Base-by-base conservation (phyloP, 2,797 vertebrate genomes). In the Botia kubotai region DNA sequence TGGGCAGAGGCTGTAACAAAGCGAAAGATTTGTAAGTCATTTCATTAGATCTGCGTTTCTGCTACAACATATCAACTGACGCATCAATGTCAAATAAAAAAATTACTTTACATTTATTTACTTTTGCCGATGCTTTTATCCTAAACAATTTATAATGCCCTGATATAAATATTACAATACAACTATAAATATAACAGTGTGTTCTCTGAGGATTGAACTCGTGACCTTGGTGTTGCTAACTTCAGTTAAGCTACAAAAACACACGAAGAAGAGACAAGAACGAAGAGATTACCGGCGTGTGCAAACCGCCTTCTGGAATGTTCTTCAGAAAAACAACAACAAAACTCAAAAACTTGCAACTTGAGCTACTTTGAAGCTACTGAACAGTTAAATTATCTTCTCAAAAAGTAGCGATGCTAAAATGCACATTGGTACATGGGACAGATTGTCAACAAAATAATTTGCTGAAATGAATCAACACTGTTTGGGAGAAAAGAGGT, bases 1-100 rank as follows among this genome's bases (percentile, higher is more conserved):
- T 95, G 81, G 94, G 94, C 88, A 95, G 91, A 87, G 94, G 94
- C 94, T 95, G 87, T 17, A 90, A 90, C 19, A 85, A 83, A 88
- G 36, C 89, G 1, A 79, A 6, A 88, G 87, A 39, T 73, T 74
- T n/a, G 84, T 92, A 72, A 89, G 80, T 23, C 50, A 21, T 48
- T 55, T 71, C 19, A 55, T 33, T 48, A 69, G 4, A 43, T 53
- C n/a, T 65, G 6, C 10, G 23, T 23, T 58, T 10, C 11, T 58
- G 10, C 57, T 58, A 8, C 48, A 46, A 66, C 13, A 29, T 43
- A 19, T 17, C 29, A 55, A 62, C 5, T 46, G 39, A 63, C 16
- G 60, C 60, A 63, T 63, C 14, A 63, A 6, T 17, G 26, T 63
- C 13, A 63, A 63, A 17, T 14, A 39, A 33, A 6, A 39, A 39